A percentile compares a stretch with the other conserved stretches of the same genome.
Evolutionary conservation across 2,797 vertebrate genomes (phyloP).

Genomic region (Hippopotamyrus pictus): DNA sequence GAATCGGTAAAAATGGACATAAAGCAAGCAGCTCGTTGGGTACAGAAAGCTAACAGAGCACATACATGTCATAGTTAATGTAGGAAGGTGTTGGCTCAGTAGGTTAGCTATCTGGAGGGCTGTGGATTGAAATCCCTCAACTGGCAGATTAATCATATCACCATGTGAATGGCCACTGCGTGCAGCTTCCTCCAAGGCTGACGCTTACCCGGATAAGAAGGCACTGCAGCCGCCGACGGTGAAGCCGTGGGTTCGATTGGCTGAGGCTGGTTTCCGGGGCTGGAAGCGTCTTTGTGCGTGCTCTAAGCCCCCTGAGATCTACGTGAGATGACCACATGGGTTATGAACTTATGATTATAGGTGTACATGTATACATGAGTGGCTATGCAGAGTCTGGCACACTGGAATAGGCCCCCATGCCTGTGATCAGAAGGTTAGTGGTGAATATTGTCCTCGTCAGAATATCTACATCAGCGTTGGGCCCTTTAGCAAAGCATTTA

Average conservation of each 20-base stretch:
- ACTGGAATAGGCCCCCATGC: background rate
- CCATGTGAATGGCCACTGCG: background rate
- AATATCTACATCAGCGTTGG: no score
- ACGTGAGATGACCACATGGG: background rate
- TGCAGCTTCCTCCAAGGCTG: background rate
- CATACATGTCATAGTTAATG: background rate
- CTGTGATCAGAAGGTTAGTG: background rate
- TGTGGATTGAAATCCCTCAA: background rate
- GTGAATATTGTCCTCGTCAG: background rate
- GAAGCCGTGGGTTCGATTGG: background rate
- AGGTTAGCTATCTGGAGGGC: background rate
- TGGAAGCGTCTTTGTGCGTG: background rate
- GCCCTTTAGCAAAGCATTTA: background rate
- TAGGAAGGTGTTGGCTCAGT: background rate
- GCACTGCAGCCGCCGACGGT: background rate
- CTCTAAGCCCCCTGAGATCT: no score
- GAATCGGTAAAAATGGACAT: background rate
- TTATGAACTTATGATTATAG: background rate
- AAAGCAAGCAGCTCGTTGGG: background rate
- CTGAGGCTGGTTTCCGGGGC: background rate
- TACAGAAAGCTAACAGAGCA: background rate
- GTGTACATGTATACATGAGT: background rate
- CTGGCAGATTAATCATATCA: background rate
- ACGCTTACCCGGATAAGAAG: background rate
- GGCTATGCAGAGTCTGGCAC: background rate